Percentiles rank a stretch among this genome's conserved stretches.
These are phyloP conservation scores for Tachina lurida DNA, from an alignment of 2,888 invertebrate genomes.

Conservation along the genomic window DNA sequence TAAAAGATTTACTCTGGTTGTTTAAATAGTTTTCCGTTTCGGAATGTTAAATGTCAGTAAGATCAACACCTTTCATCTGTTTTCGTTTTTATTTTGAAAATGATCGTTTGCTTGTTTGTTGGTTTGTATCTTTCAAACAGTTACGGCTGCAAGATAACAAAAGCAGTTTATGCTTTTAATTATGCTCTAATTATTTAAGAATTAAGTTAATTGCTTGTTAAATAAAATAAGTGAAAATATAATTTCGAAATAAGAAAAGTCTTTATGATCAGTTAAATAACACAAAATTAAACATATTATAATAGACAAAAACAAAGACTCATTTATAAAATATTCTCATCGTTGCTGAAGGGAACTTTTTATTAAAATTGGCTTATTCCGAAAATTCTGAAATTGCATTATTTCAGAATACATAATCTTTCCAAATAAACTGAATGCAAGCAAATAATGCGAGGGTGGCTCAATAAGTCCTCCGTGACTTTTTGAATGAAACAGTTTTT, in stretches of 20 bases:
- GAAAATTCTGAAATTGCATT: background rate
- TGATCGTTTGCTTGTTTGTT: background rate
- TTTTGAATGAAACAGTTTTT: too few species aligned
- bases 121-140: constrained; percentile 4
- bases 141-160: constrained; percentile 14
- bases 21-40: constrained; percentile 19
- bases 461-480: too few species aligned
- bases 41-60: constrained; percentile 46
- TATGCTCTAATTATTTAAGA: constrained; percentile 42
- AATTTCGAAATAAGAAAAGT: background rate
- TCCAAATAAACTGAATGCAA: background rate
- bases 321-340: too few species aligned
- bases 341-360: too few species aligned
- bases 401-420: background rate
- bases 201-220: constrained; percentile 27
- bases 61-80: constrained; percentile 22
- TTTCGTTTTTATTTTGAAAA: background rate
- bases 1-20: background rate
- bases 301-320: background rate
- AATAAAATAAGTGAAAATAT: background rate
- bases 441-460: too few species aligned
- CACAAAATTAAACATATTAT: background rate
- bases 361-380: too few species aligned
- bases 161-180: constrained; percentile 4
- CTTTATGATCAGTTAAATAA: background rate